Evolutionary conservation across 2,113 vertebrate species (phyloP), one percentile per base, ranked within the genome.

Genomic region (Isichthys henryi): DNA sequence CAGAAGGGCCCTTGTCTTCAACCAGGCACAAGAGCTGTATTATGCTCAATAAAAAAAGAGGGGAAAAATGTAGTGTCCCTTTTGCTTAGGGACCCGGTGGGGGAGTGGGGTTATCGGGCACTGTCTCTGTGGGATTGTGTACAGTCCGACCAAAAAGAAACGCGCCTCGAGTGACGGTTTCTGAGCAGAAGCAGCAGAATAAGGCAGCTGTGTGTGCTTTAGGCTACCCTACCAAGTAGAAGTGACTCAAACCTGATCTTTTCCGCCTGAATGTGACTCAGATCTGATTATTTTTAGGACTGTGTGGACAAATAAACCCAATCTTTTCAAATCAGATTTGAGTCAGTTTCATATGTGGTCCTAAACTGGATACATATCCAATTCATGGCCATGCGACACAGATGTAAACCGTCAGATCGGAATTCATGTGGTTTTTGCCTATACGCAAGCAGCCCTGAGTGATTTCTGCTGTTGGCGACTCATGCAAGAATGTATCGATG

Each of bases 21-120:
- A 93, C 91, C 94, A 95, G 74, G 96, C 95, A 99, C 97, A 98
- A 96, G 97, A 96, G 96, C 95, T 3, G 96, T 95, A 97, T 99
- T 99, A 98, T 99, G 94, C 82, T 94, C 95, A 95, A 95, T 94
- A 92, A 93, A 95, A 95, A 95, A 85, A 46, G 48, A 87, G 86
- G 45, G 85, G 86, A 43, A 53, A 88, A 86, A 92, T 91, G 92
- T 91, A 94, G 91, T 62, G 92, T 94, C 94, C 94, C 92, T 92
- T 91, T 92, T 84, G 87, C 74, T 89, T 84, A 58, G 23, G 92
- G 92, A 92, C 91, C 92, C 90, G 85, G 52, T 92, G 94, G 94
- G 94, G 94, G 56, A 19, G 5, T 4, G 56, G 56, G 23, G 94
- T 94, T 94, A 95, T 95, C 94, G 94, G 84, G 91, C 86, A 88